Evolutionary conservation across 2,797 vertebrate genomes (phyloP).

Genomic region (Urophycis tenuis): DNA sequence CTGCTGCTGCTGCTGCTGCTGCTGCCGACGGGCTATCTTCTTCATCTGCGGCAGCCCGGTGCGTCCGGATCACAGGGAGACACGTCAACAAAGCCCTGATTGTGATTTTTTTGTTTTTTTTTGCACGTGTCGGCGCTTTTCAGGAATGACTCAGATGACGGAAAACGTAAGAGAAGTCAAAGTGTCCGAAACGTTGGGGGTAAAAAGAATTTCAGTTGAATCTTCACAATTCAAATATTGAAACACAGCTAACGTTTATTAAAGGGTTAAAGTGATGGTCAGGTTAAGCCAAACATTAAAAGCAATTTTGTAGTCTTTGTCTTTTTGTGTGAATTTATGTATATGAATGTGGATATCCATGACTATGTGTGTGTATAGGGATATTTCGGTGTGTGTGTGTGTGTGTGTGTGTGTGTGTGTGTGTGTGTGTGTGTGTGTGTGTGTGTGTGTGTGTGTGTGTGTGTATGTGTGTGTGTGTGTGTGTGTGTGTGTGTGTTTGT

Average conservation of each 20-base stretch:
- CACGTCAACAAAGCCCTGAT: neutral
- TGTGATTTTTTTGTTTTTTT: neutral
- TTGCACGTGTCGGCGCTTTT: neutral
- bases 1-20: constrained; percentile 82
- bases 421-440: neutral
- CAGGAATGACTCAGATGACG: neutral
- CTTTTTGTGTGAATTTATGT: neutral
- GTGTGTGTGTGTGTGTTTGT: neutral
- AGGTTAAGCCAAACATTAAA: neutral
- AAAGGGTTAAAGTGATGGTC: neutral
- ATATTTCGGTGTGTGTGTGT: too few species aligned
- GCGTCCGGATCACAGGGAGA: neutral
- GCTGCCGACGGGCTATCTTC: constrained; percentile 84
- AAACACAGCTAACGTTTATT: neutral
- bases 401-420: neutral
- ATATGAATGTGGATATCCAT: too few species aligned
- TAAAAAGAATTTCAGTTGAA: neutral
- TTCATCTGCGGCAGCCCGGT: constrained; percentile 77
- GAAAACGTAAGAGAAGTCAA: neutral
- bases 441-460: neutral
- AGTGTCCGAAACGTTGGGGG: neutral
- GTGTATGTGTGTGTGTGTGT: neutral
- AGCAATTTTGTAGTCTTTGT: neutral
- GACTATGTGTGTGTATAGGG: too few species aligned
- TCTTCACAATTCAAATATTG: neutral